Conservation (phyloP, 1,140 invertebrate genomes). For the Aphis craccivora region DNA sequence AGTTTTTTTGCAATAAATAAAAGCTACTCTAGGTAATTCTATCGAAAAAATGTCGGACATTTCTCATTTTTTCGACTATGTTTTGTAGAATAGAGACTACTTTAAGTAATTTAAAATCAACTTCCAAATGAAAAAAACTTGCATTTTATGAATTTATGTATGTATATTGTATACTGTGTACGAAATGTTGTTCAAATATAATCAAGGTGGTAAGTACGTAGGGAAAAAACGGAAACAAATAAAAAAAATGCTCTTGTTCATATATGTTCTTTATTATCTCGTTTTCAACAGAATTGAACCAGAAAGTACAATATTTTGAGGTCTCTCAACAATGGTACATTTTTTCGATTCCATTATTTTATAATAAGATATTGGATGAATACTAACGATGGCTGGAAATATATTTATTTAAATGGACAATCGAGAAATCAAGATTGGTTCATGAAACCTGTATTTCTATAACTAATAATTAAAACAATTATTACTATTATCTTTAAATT, state of each 20-base stretch:
- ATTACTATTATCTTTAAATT: neutral
- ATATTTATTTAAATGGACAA: neutral
- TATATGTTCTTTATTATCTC: neutral
- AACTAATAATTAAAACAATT: neutral
- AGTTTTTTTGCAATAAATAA: slow-evolving; percentile 15
- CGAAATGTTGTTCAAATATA: slow-evolving; percentile 2
- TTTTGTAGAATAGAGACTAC: neutral
- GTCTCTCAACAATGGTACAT: neutral
- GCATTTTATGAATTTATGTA: neutral
- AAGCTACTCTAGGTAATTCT: neutral
- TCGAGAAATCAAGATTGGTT: neutral
- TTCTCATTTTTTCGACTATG: neutral
- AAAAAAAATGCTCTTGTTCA: neutral
- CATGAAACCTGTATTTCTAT: neutral
- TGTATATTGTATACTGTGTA: neutral
- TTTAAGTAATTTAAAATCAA: neutral
- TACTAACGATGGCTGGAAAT: neutral
- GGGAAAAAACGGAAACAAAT: neutral
- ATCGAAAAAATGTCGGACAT: neutral
- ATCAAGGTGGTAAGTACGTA: neutral
- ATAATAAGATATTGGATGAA: neutral
- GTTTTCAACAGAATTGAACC: neutral
- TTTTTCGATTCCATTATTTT: neutral
- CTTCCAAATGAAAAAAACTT: slow-evolving; percentile 2
- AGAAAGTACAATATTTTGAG: neutral